Base-by-base conservation (phyloP, 2,113 vertebrate species). In the Albula glossodonta region DNA sequence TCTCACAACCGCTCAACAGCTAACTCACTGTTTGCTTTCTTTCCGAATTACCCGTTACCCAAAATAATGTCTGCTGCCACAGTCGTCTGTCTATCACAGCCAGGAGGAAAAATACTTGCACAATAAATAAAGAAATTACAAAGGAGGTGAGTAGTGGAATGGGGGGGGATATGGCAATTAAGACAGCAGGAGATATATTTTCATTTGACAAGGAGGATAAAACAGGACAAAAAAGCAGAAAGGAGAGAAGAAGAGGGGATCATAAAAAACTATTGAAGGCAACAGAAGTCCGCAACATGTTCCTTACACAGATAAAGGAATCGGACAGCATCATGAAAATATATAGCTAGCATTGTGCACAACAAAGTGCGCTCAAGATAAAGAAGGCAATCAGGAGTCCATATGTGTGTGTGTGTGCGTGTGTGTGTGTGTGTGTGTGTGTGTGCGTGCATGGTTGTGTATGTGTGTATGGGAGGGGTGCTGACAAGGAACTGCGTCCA, bases 381-480 rank as follows among this genome's bases (percentile, higher is more conserved):
- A 57, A 53, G 52, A 57, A 9, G 2, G 8, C n/a, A 4, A 82
- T 25, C 25, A 57, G 81, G 3, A 78, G 41, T 19, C 15, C 49
- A 22, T 86, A 53, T 81, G 50, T 53, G 50, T 79, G 63, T 31
- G 50, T 56, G 86, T 41, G 60, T 85, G 25, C 50, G 12, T 41
- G 82, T 11, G 5, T 31, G 70, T 51, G 15, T 83, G 11, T 12
- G 84, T 78, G 78, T 25, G 70, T n/a, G 51, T 86, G 74, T 88
- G 78, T 56, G 48, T 86, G 87, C 80, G 83, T 78, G 86, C 85
- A 50, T 86, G 85, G 63, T 79, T 60, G 11, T 60, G 57, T 60
- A 15, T 60, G 57, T 85, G 5, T 53, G 79, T 80, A 82, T 57
- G 81, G 84, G 83, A 85, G 83, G 80, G 89, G 84, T 83, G 86